These are phyloP conservation scores for Furnarius figulus DNA, from an alignment of 2,113 vertebrate species.

Conservation along the genomic window DNA sequence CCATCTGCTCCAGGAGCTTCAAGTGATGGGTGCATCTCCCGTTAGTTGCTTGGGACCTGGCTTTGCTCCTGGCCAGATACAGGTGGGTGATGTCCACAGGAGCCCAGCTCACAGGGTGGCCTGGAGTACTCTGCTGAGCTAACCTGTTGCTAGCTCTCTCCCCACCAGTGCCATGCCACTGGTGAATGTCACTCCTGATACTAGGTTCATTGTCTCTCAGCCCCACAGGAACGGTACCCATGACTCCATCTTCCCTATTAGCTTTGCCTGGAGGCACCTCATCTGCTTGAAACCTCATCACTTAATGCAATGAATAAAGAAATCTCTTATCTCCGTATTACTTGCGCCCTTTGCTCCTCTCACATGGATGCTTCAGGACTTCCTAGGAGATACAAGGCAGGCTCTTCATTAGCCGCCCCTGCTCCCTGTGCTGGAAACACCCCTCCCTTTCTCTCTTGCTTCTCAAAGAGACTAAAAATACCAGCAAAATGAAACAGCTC, in stretches of 20 bases:
- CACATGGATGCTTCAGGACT: not conserved
- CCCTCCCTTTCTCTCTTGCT: not conserved
- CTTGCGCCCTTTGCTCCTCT: not conserved
- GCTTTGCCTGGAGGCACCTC: not conserved
- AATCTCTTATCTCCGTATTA: not conserved
- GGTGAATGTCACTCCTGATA: accelerated
- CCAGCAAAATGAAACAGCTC: not conserved
- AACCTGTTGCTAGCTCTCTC: not conserved
- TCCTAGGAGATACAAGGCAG: not conserved
- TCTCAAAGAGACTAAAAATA: constrained; percentile 5
- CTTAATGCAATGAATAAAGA: not conserved
- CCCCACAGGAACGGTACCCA: not conserved
- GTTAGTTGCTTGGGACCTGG: not conserved
- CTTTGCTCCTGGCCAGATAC: not conserved
- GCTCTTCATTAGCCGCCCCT: not conserved
- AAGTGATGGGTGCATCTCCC: not conserved
- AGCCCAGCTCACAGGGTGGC: not conserved
- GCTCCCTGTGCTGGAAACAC: not conserved
- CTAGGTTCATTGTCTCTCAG: not conserved
- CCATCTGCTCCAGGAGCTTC: not conserved
- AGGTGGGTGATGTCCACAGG: not conserved
- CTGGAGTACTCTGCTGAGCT: not conserved
- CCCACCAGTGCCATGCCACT: not conserved
- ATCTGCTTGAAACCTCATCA: not conserved
- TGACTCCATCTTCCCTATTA: constrained; percentile 7